Percentiles rank a stretch among this genome's conserved stretches.
These are phyloP conservation scores for Cervus canadensis DNA, from an alignment of 2,113 vertebrate species.

Conservation along the genomic window DNA sequence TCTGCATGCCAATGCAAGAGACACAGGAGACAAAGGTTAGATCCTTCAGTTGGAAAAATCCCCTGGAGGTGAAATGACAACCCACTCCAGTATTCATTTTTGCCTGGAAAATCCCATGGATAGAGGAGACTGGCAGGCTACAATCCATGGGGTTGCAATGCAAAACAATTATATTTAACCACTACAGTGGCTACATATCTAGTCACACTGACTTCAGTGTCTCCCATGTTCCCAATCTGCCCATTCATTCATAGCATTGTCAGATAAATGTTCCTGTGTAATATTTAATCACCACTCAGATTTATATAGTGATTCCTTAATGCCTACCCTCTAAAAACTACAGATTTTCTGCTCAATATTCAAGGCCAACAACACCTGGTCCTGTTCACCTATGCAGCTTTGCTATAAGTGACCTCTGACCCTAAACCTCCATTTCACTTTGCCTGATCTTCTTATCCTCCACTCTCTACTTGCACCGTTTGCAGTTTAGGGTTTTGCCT, in stretches of 20 bases:
- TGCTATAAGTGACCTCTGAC: not conserved
- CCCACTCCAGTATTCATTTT: not conserved
- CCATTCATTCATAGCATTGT: not conserved
- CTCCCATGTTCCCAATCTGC: not conserved
- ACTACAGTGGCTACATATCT: not conserved
- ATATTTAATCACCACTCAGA: conserved; percentile 21
- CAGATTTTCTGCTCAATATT: not conserved
- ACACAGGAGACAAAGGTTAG: not conserved
- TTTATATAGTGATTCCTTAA: not conserved
- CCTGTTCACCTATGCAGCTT: not conserved
- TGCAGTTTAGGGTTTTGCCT: not conserved
- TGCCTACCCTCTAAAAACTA: not conserved
- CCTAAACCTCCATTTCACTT: not conserved
- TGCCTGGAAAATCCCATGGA: not conserved
- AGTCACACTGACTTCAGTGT: not conserved
- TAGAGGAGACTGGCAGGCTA: not conserved
- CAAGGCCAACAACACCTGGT: not conserved
- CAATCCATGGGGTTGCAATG: not conserved
- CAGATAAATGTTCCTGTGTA: not conserved
- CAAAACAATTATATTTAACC: not conserved
- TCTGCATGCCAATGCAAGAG: not conserved
- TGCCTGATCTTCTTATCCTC: not conserved
- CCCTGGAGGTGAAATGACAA: not conserved
- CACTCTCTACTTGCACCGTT: not conserved
- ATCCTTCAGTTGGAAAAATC: not conserved